Evolutionary conservation across 2,113 vertebrate species (phyloP), one percentile per base, ranked within the genome.

Genomic region (Tiliqua scincoides): DNA sequence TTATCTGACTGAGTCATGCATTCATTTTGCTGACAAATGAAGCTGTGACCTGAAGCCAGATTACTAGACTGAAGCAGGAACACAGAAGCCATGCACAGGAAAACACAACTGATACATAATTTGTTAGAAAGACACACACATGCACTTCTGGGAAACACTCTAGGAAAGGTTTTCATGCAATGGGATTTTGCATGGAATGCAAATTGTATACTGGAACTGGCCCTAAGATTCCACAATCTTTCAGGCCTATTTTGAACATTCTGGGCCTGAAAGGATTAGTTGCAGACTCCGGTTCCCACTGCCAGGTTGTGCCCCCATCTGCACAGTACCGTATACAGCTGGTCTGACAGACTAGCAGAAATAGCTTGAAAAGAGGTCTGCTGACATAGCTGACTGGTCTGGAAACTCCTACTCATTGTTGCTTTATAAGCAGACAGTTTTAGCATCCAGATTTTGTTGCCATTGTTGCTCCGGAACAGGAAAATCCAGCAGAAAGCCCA

Each of bases 231-330:
- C 0, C 20, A 82, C 43, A 32, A 2, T 82, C 35, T 32, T 81
- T 59, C 18, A 59, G 63, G 71, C 15, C 23, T 67, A 4, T 65
- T 74, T 18, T 30, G n/a, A 21, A 30, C 52, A 37, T 52, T 14
- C 43, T 67, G 71, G 30, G 59, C 6, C 32, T 67, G 59, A 87
- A 82, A 59, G 85, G 71, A 61, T 87, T 87, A 76, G n/a, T 65
- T 52, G 8, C 25, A 82, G 32, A 32, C 20, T 40, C 18, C 72
- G 32, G 48, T 72, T 76, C 32, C 43, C 72, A 67, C 11, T 61
- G 12, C 37, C 67, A 62, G 37, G 27, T 37, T 32, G 20, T 32
- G 12, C 62, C 27, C 18, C 35, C 27, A 67, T n/a, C 10, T 48
- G 40, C 30, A 59, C 32, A 59, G 18, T 32, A 74, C 23, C 85